These are phyloP conservation scores for Rhizomys pruinosus DNA, from an alignment of 2,113 vertebrate genomes.

Conservation along the genomic window DNA sequence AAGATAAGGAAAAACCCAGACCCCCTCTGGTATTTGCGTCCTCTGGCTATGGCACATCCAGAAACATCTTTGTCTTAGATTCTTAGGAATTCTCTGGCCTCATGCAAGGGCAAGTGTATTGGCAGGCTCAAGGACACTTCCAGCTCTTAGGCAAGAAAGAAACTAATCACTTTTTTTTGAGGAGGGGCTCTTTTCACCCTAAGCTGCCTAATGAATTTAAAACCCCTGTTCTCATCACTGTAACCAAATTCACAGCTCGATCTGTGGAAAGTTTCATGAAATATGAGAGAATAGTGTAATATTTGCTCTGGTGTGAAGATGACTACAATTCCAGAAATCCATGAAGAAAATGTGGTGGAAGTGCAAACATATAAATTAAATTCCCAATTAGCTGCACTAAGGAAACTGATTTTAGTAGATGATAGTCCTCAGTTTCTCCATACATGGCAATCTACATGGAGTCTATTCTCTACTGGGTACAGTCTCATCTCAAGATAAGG, in stretches of 20 bases:
- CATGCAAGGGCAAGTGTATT: too few species aligned
- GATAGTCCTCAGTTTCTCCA: neutral
- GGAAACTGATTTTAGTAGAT: neutral
- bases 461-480: neutral
- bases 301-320: conserved; percentile 20
- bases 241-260: neutral
- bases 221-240: too few species aligned
- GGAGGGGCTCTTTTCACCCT: too few species aligned
- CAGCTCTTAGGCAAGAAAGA: too few species aligned
- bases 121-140: too few species aligned
- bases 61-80: too few species aligned
- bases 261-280: neutral
- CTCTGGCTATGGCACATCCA: too few species aligned
- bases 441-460: neutral
- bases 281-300: neutral
- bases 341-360: neutral
- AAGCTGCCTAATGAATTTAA: too few species aligned
- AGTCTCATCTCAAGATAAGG: neutral
- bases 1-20: too few species aligned
- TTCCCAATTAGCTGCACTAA: neutral
- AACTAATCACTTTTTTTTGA: too few species aligned
- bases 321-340: neutral
- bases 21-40: too few species aligned
- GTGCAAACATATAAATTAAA: neutral
- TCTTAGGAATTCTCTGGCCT: too few species aligned